Percentiles rank a stretch among this genome's conserved stretches.
These are phyloP conservation scores for Enteromius unitaeniatus DNA, from an alignment of 2,797 vertebrate genomes.

Conservation along the genomic window DNA sequence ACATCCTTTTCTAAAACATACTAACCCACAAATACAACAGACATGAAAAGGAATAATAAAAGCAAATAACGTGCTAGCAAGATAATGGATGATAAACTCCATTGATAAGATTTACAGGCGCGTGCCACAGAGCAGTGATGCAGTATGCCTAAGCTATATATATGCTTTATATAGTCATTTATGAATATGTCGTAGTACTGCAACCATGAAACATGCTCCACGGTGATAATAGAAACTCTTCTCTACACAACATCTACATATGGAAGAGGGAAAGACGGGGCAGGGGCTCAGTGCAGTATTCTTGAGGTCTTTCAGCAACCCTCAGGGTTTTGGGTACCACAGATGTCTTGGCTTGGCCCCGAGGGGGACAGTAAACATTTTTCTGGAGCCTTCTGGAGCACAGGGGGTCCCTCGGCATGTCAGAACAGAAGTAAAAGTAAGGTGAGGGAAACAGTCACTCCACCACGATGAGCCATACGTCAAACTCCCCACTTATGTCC, in stretches of 20 bases:
- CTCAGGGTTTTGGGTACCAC: conserved; percentile 44
- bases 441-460: conserved; percentile 71
- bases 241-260: conserved; percentile 76
- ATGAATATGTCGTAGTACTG: conserved; percentile 70
- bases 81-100: conserved; percentile 25
- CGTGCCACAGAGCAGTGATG: conserved; percentile 29
- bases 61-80: conserved; percentile 14
- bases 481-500: conserved; percentile 61
- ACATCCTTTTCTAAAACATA: conserved; percentile 23
- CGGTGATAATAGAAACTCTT: conserved; percentile 59
- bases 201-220: conserved; percentile 68
- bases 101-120: conserved; percentile 39
- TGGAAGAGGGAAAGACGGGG: conserved; percentile 19
- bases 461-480: conserved; percentile 61
- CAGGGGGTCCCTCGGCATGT: conserved; percentile 59
- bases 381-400: conserved; percentile 48
- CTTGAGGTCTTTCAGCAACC: conserved; percentile 42
- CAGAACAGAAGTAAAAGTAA: conserved; percentile 65
- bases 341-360: conserved; percentile 56
- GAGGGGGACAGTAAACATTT: conserved; percentile 51
- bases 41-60: neutral
- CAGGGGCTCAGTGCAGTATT: conserved; percentile 53
- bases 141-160: conserved; percentile 40
- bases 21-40: neutral
- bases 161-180: conserved; percentile 27